Conservation (phyloP, 2,113 vertebrate species). For the Hoplias malabaricus region DNA sequence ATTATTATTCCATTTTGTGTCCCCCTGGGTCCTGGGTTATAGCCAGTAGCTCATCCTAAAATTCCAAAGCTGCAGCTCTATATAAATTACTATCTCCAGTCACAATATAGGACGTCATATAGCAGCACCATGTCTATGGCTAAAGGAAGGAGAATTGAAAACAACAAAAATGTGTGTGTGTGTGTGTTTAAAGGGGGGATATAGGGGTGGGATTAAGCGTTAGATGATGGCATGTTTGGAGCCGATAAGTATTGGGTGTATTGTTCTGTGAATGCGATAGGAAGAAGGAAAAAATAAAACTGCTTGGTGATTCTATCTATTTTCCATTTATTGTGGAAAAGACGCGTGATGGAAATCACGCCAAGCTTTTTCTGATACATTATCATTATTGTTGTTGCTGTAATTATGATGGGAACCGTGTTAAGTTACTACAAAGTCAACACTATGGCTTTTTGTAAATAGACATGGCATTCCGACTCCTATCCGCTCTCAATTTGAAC, state of each 20-base stretch:
- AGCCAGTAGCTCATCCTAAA: constrained; percentile 64
- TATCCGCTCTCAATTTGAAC: constrained; percentile 65
- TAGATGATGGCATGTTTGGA: background rate
- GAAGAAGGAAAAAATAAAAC: constrained; percentile 44
- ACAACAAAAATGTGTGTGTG: too few relatives aligned
- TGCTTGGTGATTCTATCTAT: constrained; percentile 60
- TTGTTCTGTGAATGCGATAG: constrained; percentile 11
- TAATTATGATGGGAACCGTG: constrained; percentile 57
- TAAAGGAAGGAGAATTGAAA: constrained; percentile 29
- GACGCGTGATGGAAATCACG: constrained; percentile 66
- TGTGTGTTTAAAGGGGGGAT: too few relatives aligned
- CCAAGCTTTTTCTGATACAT: constrained; percentile 55
- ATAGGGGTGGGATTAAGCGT: background rate
- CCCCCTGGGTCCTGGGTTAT: constrained; percentile 74
- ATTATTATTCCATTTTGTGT: too few relatives aligned
- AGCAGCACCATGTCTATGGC: constrained; percentile 59
- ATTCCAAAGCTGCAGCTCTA: constrained; percentile 42
- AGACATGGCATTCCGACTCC: constrained; percentile 69
- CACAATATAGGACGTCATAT: constrained; percentile 43
- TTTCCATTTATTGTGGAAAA: constrained; percentile 74
- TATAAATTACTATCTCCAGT: constrained; percentile 42
- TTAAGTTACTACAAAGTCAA: constrained; percentile 67
- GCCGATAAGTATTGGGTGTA: background rate
- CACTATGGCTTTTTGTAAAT: constrained; percentile 76
- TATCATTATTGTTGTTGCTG: too few relatives aligned